A percentile compares a stretch with the other conserved stretches of the same genome.
phyloP scores from a whole-genome alignment of 2,797 vertebrate genomes.

The Acrossocheilus wenchowensis region DNA sequence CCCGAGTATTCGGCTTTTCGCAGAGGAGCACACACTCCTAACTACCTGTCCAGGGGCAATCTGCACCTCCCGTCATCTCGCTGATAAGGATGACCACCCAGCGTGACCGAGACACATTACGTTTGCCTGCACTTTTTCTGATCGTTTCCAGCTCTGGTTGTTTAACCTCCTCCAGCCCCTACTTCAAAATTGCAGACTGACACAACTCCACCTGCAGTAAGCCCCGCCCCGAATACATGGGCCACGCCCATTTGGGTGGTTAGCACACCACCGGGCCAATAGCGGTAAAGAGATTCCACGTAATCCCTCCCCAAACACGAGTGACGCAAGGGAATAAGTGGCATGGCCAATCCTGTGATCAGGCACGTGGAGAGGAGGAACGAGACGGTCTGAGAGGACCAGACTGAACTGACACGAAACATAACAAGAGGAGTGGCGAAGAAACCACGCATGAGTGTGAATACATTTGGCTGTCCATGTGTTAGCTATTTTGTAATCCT shows the following conservation, averaged over 20 bases:
- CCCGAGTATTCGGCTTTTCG: constrained; percentile 2
- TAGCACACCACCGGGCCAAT: constrained; percentile 14
- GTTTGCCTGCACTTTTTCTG: constrained; percentile 30
- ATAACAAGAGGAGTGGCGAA: constrained; percentile 29
- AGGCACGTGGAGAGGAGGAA: constrained; percentile 57
- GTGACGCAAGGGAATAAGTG: constrained; percentile 30
- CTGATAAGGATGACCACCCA: constrained; percentile 19
- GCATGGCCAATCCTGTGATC: constrained; percentile 52
- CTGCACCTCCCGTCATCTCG: constrained; percentile 52
- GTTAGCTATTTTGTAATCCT: constrained; percentile 34
- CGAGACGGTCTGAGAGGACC: constrained; percentile 35
- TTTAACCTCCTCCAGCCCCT: constrained; percentile 28
- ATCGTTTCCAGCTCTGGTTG: constrained; percentile 25
- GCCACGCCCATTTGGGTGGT: constrained; percentile 5
- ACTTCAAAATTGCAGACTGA: constrained; percentile 41
- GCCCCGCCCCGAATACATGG: not conserved
- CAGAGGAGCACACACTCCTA: constrained; percentile 39
- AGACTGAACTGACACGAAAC: constrained; percentile 22
- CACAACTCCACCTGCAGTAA: constrained; percentile 53
- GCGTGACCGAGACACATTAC: constrained; percentile 39
- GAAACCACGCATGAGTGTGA: constrained; percentile 4
- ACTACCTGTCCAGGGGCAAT: constrained; percentile 42
- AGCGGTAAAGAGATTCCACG: not conserved
- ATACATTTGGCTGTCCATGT: constrained; percentile 42
- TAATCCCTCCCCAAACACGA: constrained; percentile 57